A percentile compares a stretch with the other conserved stretches of the same genome.
Evolutionary conservation across 2,888 invertebrate genomes (phyloP).

Genomic region (Ypsolopha sequella): DNA sequence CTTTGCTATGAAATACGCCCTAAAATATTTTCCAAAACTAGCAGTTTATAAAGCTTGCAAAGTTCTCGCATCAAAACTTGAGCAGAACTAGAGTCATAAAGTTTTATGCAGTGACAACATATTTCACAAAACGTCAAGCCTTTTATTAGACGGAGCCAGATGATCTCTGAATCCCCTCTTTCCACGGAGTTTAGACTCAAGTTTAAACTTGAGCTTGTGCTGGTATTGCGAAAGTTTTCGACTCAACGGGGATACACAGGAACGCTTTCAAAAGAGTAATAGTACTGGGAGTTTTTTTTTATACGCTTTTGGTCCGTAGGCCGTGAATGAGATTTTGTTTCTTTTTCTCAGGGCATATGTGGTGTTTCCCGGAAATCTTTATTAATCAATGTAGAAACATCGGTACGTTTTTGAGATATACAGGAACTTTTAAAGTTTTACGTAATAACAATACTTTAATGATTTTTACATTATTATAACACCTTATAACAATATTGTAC

Average conservation of each 20-base stretch:
- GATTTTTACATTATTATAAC: no score
- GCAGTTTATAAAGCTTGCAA: slow-evolving; percentile 17
- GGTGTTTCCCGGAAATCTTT: no score
- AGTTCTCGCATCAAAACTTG: slow-evolving; percentile 15
- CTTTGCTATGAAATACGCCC: neutral
- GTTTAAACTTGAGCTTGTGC: slow-evolving; percentile 51
- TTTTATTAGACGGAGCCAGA: slow-evolving; percentile 60
- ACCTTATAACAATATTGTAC: no score
- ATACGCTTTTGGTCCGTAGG: slow-evolving; percentile 18
- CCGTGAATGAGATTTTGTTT: no score
- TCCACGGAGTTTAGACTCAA: slow-evolving; percentile 12
- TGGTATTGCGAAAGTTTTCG: slow-evolving; percentile 65
- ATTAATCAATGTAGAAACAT: no score
- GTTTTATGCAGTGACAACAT: slow-evolving; percentile 67
- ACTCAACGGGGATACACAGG: slow-evolving; percentile 64
- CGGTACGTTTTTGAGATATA: no score
- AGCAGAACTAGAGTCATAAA: slow-evolving; percentile 57
- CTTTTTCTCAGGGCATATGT: no score
- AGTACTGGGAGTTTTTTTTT: slow-evolving; percentile 38
- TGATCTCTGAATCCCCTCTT: slow-evolving; percentile 39
- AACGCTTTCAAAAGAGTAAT: slow-evolving; percentile 64
- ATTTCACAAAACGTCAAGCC: slow-evolving; percentile 50
- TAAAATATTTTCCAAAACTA: neutral
- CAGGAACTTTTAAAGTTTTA: no score
- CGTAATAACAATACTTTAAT: no score